A percentile compares a stretch with the other conserved stretches of the same genome.
phyloP scores from a whole-genome alignment of 2,113 vertebrate species.

The Notechis scutatus region DNA sequence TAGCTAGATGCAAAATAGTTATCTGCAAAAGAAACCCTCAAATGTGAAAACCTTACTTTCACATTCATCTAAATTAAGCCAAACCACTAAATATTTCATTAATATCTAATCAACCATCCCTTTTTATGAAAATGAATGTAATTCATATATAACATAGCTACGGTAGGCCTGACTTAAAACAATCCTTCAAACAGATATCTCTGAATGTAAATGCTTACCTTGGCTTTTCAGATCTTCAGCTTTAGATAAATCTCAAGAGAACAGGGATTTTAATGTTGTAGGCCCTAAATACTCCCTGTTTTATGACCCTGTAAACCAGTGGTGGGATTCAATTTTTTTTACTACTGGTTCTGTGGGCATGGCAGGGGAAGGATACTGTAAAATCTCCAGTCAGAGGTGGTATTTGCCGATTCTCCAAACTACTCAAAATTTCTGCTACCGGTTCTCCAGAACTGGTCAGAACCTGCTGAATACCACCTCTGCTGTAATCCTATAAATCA shows the following conservation, averaged over 20 bases:
- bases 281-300: not conserved
- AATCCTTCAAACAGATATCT: not conserved
- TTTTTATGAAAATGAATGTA: not conserved
- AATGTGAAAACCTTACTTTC: not conserved
- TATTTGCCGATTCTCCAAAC: no score
- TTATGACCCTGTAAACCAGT: not conserved
- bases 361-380: no score
- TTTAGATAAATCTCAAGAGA: not conserved
- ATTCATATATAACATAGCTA: not conserved
- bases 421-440: no score
- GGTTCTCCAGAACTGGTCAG: no score
- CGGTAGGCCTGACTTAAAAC: not conserved
- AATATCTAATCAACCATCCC: not conserved
- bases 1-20: not conserved
- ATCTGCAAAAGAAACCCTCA: not conserved
- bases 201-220: not conserved
- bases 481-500: not conserved
- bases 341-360: no score
- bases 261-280: not conserved
- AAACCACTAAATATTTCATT: not conserved
- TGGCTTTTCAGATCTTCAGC: not conserved
- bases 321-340: no score
- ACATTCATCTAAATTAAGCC: not conserved
- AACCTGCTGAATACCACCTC: no score
- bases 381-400: no score